Base-by-base conservation (phyloP, 2,888 invertebrate genomes). In the Drosophila melanocephala region DNA sequence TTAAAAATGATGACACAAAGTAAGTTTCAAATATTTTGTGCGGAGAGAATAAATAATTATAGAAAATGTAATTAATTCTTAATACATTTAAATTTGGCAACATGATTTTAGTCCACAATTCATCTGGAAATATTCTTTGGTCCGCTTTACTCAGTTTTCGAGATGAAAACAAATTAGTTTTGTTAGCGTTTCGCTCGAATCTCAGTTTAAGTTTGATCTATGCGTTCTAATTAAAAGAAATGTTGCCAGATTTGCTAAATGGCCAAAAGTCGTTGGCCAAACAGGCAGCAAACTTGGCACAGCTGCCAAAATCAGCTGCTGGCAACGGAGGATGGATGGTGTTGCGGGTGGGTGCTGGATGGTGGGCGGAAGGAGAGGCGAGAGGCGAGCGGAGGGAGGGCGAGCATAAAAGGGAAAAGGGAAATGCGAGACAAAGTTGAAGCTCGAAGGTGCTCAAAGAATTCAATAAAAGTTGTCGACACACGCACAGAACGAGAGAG, bases 391-490 rank as follows among this genome's bases (percentile, higher is more conserved):
- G 28, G 12, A 39, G 30, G 6, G 12, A 16, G 6, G 6, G 42
- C 4, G 22, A 14, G 14, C 12, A 19, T 14, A 5, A 35, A 22
- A 5, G 30, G 16, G 5, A 10, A 26, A 14, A 22, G 12, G 47
- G 14, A 10, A 37, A 1, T n/a, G 39, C 28, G 33, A 60, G 64
- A 57, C 44, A 42, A 35, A 60, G 53, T 53, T 57, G n/a, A 30
- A 57, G 72, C 59, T 55, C 39, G 35, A 52, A 79, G 75, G 75
- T 75, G 69, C 71, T 77, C 74, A 63, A 69, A 79, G 81, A 88
- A 84, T 84, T 77, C 83, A 84, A 87, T 88, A 86, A 79, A 88
- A 86, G 64, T 82, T 78, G 78, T 77, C 71, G 77, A 79, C 56
- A 30, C 44, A 61, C 47, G 63, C 50, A 58, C 47, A 72, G 56